phyloP scores from a whole-genome alignment of 2,113 vertebrate genomes.

The Microtus ochrogaster region DNA sequence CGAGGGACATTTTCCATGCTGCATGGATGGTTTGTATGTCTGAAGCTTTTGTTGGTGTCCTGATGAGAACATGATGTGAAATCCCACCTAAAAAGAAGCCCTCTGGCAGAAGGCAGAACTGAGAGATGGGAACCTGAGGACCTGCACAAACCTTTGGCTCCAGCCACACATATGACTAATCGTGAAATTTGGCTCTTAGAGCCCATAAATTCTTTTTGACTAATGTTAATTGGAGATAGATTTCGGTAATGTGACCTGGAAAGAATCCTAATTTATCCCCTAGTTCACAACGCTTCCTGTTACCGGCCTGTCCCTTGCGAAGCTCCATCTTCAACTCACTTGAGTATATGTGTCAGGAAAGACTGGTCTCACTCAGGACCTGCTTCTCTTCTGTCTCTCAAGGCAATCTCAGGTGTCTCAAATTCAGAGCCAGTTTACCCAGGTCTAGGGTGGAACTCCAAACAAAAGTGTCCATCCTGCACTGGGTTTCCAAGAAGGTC shows the following conservation, averaged over 20 bases:
- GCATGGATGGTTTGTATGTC: neutral
- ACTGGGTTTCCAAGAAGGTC: neutral
- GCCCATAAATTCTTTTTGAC: neutral
- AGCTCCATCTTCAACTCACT: neutral
- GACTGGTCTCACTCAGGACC: no score
- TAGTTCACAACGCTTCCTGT: neutral
- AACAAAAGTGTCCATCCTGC: neutral
- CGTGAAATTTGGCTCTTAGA: neutral
- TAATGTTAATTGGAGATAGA: neutral
- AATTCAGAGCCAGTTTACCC: neutral
- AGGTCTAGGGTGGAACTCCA: neutral
- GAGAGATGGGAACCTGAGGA: neutral
- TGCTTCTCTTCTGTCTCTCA: neutral
- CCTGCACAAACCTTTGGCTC: neutral
- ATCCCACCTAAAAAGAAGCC: neutral
- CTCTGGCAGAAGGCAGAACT: neutral
- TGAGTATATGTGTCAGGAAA: neutral
- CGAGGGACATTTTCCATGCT: neutral
- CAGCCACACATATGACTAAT: neutral
- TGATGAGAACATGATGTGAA: neutral
- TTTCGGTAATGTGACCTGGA: neutral
- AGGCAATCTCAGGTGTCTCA: neutral
- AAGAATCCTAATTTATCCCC: neutral
- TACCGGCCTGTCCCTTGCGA: neutral
- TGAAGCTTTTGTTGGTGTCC: constrained; percentile 17